Percentiles rank a stretch among this genome's conserved stretches.
Evolutionary conservation across 1,140 invertebrate genomes (phyloP).

Genomic region (Pantala flavescens): DNA sequence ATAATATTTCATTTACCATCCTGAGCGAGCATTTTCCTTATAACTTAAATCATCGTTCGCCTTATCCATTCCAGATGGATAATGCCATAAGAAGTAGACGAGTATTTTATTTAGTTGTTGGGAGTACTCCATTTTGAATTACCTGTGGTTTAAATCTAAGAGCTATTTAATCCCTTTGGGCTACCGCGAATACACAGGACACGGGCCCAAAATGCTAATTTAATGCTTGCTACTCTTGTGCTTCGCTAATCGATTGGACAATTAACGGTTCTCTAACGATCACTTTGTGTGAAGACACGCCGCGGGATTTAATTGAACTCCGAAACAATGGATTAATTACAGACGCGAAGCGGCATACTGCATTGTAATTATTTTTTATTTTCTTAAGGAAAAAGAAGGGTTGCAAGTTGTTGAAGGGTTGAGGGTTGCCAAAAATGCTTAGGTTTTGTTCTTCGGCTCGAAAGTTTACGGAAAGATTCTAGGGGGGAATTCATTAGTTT

Average conservation of each 20-base stretch:
- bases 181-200: neutral
- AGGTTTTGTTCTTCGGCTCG: no score
- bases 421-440: no score
- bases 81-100: no score
- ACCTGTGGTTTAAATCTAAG: neutral
- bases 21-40: no score
- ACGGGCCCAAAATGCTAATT: neutral
- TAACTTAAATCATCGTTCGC: no score
- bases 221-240: neutral
- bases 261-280: slow-evolving; percentile 9
- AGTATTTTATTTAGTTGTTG: no score
- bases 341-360: neutral
- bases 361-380: neutral
- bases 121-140: neutral
- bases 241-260: neutral
- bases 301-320: neutral
- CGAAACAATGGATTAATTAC: slow-evolving; percentile 3
- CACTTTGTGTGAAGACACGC: slow-evolving; percentile 4
- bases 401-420: neutral
- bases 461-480: no score
- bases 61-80: no score
- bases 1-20: no score
- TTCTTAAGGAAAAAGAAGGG: neutral
- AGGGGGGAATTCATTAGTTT: no score
- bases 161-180: neutral